Base-by-base conservation (phyloP, 1,140 invertebrate genomes). In the Diabrotica undecimpunctata region DNA sequence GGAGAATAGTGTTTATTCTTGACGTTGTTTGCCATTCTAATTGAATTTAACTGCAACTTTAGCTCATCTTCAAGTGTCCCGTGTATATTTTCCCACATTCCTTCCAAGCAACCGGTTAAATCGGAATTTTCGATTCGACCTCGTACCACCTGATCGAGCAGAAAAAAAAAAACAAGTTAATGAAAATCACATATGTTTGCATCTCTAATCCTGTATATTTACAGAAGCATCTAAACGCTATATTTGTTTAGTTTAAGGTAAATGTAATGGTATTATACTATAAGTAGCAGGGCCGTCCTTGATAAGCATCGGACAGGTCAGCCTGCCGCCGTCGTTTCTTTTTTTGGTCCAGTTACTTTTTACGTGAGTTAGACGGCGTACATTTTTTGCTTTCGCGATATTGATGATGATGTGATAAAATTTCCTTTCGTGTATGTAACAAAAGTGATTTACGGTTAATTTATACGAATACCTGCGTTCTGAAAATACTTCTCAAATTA, bases 211-310 rank as follows among this genome's bases (percentile, higher is more conserved):
- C 8, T 37, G 59, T 61, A 61, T 61, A 61, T 52, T 61, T 61
- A 52, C 41, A 12, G 46, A 25, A 61, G 13, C 59, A 55, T 25
- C 8, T 55, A 39, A 61, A 52, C 46, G 50, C 41, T 59, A 54
- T 54, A 39, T 54, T 65, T 60, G 56, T 65, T 65, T 65, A 38
- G 10, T 60, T 58, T 53, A 60, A 54, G 50, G 55, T 54, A 53
- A 65, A 60, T 41, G 64, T 51, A 58, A 59, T 65, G 13, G 52
- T 36, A 52, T 65, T 39, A 54, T 54, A 39, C 61, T 61, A 61
- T 62, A 62, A 62, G 61, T n/a, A 54, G 37, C 61, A 54, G 61
- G 61, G 13, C 51, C 53, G 61, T 39, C 61, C 61, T 62, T 62
- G 61, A 62, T 62, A 54, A 39, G 11, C 11, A 13, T 52, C 14